phyloP scores from a whole-genome alignment of 1,140 invertebrate genomes.

The Drosophila arawakana region DNA sequence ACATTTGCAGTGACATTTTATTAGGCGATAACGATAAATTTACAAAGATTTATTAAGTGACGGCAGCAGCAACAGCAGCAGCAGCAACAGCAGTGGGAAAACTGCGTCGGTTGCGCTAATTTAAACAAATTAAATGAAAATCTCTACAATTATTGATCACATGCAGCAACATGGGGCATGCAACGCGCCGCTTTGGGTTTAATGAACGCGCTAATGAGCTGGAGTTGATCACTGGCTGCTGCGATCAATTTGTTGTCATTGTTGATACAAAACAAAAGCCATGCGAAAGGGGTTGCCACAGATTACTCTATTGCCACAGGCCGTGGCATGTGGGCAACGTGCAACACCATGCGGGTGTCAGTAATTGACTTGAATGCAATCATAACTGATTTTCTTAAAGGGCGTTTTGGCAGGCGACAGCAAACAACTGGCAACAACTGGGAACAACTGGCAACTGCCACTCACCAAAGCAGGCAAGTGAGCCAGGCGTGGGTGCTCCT shows the following conservation, averaged over 20 bases:
- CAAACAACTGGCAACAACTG: constrained; percentile 27
- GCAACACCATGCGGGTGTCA: constrained; percentile 48
- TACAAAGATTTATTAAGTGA: constrained; percentile 76
- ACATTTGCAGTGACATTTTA: constrained; percentile 74
- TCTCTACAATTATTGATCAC: constrained; percentile 75
- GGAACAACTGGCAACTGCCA: constrained; percentile 32
- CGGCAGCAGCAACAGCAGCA: constrained; percentile 5
- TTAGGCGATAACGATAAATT: constrained; percentile 82
- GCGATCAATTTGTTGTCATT: constrained; percentile 78
- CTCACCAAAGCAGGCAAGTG: constrained; percentile 31
- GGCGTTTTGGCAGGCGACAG: constrained; percentile 41
- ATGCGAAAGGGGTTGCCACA: constrained; percentile 16
- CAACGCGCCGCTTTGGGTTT: constrained; percentile 18
- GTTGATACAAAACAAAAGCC: constrained; percentile 60
- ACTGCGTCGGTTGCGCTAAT: constrained; percentile 60
- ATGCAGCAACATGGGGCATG: constrained; percentile 10
- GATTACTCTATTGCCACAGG: constrained; percentile 9
- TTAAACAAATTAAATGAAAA: constrained; percentile 79
- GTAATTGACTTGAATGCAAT: constrained; percentile 54
- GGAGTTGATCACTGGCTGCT: constrained; percentile 17
- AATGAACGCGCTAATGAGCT: constrained; percentile 76
- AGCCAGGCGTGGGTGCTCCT: constrained; percentile 48
- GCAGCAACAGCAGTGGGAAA: constrained; percentile 50
- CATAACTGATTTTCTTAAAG: constrained; percentile 38
- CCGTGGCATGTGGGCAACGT: constrained; percentile 37